phyloP scores from a whole-genome alignment of 2,113 vertebrate genomes.

The Mystacornis crossleyi region DNA sequence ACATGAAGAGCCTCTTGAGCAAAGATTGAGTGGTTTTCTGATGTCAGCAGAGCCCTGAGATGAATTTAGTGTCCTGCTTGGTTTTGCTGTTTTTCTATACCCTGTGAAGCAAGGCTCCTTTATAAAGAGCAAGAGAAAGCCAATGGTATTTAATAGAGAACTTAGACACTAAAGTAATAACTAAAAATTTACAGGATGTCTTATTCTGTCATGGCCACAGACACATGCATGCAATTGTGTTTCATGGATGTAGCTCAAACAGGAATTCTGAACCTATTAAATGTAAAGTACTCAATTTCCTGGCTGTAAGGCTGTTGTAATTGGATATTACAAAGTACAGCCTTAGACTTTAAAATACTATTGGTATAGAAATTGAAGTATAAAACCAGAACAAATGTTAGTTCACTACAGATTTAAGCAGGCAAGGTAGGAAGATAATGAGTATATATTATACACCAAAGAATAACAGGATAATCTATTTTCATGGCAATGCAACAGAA shows the following conservation, averaged over 20 bases:
- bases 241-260: neutral
- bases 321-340: neutral
- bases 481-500: neutral
- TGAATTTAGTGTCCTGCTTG: neutral
- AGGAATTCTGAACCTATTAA: neutral
- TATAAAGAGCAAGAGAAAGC: neutral
- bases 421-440: neutral
- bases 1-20: neutral
- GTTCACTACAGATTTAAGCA: neutral
- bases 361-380: neutral
- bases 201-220: neutral
- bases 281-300: neutral
- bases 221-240: neutral
- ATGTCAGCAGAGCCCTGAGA: constrained; percentile 6
- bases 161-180: neutral
- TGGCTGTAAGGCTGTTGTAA: neutral
- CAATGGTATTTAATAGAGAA: neutral
- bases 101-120: neutral
- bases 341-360: neutral
- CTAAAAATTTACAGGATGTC: neutral
- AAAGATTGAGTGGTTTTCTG: constrained; percentile 14
- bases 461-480: neutral
- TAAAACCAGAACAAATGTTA: neutral
- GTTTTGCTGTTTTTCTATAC: neutral
- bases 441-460: neutral